Base-by-base conservation (phyloP, 2,888 invertebrate genomes). In the Hipparchia sbordonii region DNA sequence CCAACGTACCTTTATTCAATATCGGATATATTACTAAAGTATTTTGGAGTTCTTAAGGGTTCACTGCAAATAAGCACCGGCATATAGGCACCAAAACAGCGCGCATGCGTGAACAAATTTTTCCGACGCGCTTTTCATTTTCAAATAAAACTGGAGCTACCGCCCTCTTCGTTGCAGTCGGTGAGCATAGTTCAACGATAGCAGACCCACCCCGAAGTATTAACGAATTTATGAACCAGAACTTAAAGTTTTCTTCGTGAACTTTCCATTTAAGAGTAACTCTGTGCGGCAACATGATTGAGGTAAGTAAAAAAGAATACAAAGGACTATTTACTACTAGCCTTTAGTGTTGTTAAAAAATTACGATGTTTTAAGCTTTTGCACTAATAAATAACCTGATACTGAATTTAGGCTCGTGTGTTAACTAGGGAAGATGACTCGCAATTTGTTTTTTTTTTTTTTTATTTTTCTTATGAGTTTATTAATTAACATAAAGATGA, bases 51-150 rank as follows among this genome's bases (percentile, higher is more conserved):
- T 6, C 13, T n/a, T n/a, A 13, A 61, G 60, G 45, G 6, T 45
- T 61, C 33, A n/a, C 12, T 45, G 60, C 12, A 45, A 61, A 12
- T 3, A 12, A 45, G 45, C 23, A 57, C 23, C 57, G 56, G 23
- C 8, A 57, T 23, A 7, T 57, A 57, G 13, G 13, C 2, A 57
- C 57, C 12, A 6, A n/a, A 54, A n/a, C n/a, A 57, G 13, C 9
- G 39, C 66, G 66, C 66, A 66, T 66, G 66, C 66, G 66, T 45
- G 48, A 23, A 23, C 63, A 23, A 65, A 65, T 66, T 66, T 66
- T 45, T 54, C 66, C n/a, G 13, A 45, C 54, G 5, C 54, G 66
- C 66, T 54, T 54, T 66, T 45, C 66, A 33, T 45, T 66, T 54
- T 54, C 52, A 66, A 54, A 66, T 54, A 39, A 66, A 52, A 39